Conservation (phyloP, 2,797 vertebrate species). For the Phylloscopus collybita region DNA sequence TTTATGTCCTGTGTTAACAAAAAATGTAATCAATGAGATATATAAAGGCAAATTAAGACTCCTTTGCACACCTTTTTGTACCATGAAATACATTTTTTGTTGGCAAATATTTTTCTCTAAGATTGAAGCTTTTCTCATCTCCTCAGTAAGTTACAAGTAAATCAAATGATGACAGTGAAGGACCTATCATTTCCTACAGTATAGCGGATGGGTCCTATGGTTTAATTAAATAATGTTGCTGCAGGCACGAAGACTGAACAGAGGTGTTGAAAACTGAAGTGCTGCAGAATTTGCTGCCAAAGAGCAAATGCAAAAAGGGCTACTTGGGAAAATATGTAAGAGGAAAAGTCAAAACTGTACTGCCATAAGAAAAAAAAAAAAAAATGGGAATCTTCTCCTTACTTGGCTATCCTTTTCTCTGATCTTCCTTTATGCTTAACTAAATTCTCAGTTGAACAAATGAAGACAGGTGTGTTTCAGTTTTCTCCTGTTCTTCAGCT, state of each 20-base stretch:
- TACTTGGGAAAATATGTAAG: neutral
- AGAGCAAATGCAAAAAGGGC: neutral
- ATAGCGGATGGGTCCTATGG: neutral
- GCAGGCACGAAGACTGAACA: neutral
- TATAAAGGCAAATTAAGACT: neutral
- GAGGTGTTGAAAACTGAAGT: neutral
- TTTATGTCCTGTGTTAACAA: neutral
- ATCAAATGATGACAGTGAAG: neutral
- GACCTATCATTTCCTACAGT: neutral
- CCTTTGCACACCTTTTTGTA: neutral
- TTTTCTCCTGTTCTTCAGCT: neutral
- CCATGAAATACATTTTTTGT: neutral
- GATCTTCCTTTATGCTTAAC: neutral
- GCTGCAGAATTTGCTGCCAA: neutral
- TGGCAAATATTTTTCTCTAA: neutral
- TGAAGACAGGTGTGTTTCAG: neutral
- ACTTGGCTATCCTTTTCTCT: neutral
- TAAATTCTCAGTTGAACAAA: neutral
- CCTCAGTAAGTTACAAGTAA: neutral
- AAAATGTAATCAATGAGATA: neutral
- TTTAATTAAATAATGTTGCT: neutral
- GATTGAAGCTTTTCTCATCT: neutral
- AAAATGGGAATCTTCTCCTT: neutral
- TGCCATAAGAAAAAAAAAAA: neutral
- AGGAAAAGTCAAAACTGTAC: neutral